Base-by-base conservation (phyloP, 2,797 vertebrate genomes). In the Myotis myotis region DNA sequence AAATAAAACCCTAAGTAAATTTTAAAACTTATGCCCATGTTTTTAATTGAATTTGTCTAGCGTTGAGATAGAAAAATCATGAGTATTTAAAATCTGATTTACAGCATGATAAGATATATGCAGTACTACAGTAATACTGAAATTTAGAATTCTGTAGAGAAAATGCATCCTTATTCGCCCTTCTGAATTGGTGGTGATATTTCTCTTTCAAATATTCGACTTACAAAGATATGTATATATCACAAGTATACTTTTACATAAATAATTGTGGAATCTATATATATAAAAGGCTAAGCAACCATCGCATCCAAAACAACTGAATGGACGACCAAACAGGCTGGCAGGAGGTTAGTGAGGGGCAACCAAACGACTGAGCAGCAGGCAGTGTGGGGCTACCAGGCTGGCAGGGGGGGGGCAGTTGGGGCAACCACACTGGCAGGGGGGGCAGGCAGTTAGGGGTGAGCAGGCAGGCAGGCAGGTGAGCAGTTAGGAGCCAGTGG, bases 21-120 rank as follows among this genome's bases (percentile, higher is more conserved):
- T 51, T 83, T 23, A 57, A 94, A 89, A 81, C 49, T 80, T 85
- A 25, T 84, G 41, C n/a, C 70, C 93, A 19, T 87, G 93, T 74
- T 55, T 87, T 0, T 1, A 36, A 20, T 68, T 83, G 7, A 87
- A 89, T 83, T 95, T 97, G 0, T 74, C 30, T 95, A 87, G 4
- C 96, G 49, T 19, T 33, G 6, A 78, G 33, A 51, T 95, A 91
- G 87, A 78, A 88, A 96, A 95, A 30, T 74, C 38, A 28, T 66
- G 74, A 68, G 53, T 15, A 19, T 17, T 30, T 16, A 82, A 76
- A 38, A 95, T 57, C 55, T 76, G 84, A 47, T 86, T 87, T 88
- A 74, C 30, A 81, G 72, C 17, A 25, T 38, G n/a, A 19, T 75
- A 55, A 97, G 89, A 62, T 55, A n/a, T 17, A 22, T 5, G 12